Conservation (phyloP, 1,140 invertebrate genomes). For the Danaus melanippus region DNA sequence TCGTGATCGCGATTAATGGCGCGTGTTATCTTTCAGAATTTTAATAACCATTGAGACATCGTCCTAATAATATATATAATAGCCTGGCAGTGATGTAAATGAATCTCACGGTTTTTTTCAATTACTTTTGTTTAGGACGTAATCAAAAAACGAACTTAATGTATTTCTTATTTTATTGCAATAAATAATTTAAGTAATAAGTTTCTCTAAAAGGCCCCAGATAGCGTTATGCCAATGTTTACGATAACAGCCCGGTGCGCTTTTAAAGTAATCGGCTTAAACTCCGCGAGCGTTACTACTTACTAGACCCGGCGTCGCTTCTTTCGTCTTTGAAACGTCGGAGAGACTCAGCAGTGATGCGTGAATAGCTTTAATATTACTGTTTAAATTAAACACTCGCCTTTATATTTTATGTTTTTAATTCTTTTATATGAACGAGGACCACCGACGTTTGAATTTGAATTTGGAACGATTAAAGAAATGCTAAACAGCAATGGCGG, state of each 20-base stretch:
- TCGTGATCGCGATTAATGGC: no score
- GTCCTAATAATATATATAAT: no score
- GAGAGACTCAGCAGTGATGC: conserved; percentile 16
- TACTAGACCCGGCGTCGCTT: conserved; percentile 13
- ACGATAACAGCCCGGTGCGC: conserved; percentile 25
- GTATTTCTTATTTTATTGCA: not conserved
- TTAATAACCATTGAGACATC: no score
- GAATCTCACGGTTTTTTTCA: no score
- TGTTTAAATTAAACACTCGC: conserved; percentile 3
- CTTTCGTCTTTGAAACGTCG: conserved; percentile 20
- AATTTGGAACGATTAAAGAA: conserved; percentile 51
- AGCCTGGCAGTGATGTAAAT: no score
- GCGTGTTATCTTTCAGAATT: no score
- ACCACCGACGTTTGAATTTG: conserved; percentile 34
- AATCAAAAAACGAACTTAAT: not conserved
- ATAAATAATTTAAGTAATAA: not conserved
- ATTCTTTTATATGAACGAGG: conserved; percentile 10
- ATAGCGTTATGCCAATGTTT: conserved; percentile 28
- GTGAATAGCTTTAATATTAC: conserved; percentile 18
- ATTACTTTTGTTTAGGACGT: not conserved
- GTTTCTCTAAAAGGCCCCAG: conserved; percentile 14
- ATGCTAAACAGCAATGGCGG: conserved; percentile 48
- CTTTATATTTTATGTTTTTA: not conserved
- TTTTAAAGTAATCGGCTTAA: conserved; percentile 37
- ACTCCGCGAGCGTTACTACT: conserved; percentile 14